phyloP scores from a whole-genome alignment of 2,113 vertebrate species.

The western clawed frog (Xenopus tropicalis) region DNA sequence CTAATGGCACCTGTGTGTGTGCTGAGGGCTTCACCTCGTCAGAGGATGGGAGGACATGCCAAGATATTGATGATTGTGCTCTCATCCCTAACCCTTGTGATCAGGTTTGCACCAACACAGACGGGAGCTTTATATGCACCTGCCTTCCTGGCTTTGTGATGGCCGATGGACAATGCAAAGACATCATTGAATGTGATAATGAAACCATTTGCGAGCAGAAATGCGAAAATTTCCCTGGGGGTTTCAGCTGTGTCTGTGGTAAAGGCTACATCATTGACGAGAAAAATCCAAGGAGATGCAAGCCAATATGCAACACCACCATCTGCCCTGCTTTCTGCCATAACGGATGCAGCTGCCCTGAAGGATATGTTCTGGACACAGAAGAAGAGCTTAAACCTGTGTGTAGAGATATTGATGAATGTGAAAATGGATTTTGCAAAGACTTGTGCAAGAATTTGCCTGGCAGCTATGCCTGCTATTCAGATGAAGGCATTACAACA shows the following conservation, averaged over 20 bases:
- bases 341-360: conserved; percentile 47
- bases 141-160: conserved; percentile 54
- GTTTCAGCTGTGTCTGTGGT: conserved; percentile 52
- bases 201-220: conserved; percentile 54
- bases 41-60: background rate
- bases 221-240: conserved; percentile 32
- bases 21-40: conserved; percentile 42
- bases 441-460: conserved; percentile 55
- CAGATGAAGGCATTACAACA: accelerated
- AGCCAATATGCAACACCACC: conserved; percentile 51
- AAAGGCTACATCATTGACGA: conserved; percentile 41
- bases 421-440: accelerated
- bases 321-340: conserved; percentile 50
- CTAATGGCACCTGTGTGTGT: conserved; percentile 51
- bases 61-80: conserved; percentile 55
- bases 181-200: conserved; percentile 57
- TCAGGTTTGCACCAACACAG: conserved; percentile 45
- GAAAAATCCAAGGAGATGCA: background rate
- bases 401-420: conserved; percentile 63
- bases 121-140: conserved; percentile 51
- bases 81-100: conserved; percentile 43
- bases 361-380: conserved; percentile 53
- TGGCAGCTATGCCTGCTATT: conserved; percentile 52
- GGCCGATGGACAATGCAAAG: conserved; percentile 38
- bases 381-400: accelerated